These are phyloP conservation scores for Neoniphon sammara DNA, from an alignment of 2,797 vertebrate genomes.

Conservation along the genomic window DNA sequence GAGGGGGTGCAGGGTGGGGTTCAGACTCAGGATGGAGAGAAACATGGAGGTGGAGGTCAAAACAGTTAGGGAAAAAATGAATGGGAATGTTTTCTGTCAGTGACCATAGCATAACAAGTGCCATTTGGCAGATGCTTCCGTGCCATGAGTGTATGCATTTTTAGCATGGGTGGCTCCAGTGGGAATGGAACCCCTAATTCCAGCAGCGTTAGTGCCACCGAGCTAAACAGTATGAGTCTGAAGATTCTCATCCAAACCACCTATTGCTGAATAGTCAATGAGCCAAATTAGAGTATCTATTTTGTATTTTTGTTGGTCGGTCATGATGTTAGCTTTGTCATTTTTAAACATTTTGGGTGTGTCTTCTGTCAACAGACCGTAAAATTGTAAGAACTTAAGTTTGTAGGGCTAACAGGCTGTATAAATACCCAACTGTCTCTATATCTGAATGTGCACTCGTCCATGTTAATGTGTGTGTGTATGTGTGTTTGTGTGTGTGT, in stretches of 20 bases:
- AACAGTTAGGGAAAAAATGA: background rate
- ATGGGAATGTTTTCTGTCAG: background rate
- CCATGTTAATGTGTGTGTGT: conserved; percentile 20
- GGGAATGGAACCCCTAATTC: background rate
- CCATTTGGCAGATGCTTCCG: background rate
- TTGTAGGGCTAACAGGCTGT: no score
- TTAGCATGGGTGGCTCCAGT: background rate
- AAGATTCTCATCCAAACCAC: background rate
- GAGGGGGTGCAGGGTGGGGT: background rate
- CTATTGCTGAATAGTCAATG: background rate
- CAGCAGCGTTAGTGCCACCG: background rate
- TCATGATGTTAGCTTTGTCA: background rate
- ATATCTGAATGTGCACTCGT: no score
- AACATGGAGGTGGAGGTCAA: conserved; percentile 6
- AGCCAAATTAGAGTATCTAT: background rate
- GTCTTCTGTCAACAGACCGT: background rate
- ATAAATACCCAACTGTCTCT: no score
- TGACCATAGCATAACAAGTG: background rate
- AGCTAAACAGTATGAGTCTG: background rate
- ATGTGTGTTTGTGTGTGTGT: background rate
- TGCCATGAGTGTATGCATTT: background rate
- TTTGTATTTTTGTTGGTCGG: background rate
- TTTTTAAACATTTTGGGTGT: background rate
- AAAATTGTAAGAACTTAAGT: background rate
- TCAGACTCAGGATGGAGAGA: conserved; percentile 4